These are phyloP conservation scores for Aplocera efformata DNA, from an alignment of 2,888 invertebrate species.

Conservation along the genomic window DNA sequence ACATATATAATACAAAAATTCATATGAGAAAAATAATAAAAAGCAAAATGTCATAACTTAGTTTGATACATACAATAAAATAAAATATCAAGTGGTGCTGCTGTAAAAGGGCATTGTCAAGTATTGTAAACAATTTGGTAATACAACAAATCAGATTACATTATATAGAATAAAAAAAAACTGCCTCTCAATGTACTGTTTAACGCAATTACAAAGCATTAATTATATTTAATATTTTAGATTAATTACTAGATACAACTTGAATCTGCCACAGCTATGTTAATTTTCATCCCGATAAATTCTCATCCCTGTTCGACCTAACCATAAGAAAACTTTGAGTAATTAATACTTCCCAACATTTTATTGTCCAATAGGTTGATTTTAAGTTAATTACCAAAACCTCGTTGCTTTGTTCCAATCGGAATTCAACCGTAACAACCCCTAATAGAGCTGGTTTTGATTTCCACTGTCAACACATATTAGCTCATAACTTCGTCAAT, in stretches of 20 bases:
- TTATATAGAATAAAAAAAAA: no score
- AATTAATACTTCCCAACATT: constrained; percentile 11
- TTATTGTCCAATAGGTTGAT: constrained; percentile 8
- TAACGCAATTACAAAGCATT: no score
- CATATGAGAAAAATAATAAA: no score
- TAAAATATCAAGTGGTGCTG: no score
- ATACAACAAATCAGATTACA: no score
- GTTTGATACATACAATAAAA: no score
- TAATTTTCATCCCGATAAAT: background rate
- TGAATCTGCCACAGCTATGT: background rate
- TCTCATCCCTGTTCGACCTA: background rate
- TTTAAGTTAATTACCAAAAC: constrained; percentile 7
- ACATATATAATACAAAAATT: no score
- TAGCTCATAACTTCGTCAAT: background rate
- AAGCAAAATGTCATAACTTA: no score
- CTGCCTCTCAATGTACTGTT: no score
- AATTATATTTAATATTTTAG: no score
- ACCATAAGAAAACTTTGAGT: constrained; percentile 6
- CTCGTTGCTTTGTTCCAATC: background rate
- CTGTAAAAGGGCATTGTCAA: no score
- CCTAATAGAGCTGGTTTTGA: constrained; percentile 1
- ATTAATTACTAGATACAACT: background rate
- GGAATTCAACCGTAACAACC: constrained; percentile 2
- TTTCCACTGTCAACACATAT: background rate
- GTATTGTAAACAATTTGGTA: no score